phyloP scores from a whole-genome alignment of 2,797 vertebrate species.

The Sebastes cheni region DNA sequence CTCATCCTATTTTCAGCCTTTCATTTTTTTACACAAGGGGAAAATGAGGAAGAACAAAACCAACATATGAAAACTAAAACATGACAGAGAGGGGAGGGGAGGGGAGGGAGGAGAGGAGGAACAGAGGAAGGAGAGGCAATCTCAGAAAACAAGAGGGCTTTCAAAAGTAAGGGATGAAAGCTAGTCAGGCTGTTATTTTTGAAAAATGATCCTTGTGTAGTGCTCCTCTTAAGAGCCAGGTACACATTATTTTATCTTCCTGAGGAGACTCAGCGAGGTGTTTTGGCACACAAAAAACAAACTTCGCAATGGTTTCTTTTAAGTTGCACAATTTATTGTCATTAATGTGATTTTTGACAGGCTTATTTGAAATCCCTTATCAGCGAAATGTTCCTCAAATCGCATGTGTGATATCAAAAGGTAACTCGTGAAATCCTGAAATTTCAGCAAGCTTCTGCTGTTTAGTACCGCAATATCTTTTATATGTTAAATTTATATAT shows the following conservation, averaged over 20 bases:
- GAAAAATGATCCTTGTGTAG: slow-evolving; percentile 84
- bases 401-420: background rate
- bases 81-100: slow-evolving; percentile 65
- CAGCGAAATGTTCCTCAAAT: slow-evolving; percentile 29
- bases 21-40: slow-evolving; percentile 79
- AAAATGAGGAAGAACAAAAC: slow-evolving; percentile 82
- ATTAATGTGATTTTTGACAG: slow-evolving; percentile 58
- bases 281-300: slow-evolving; percentile 57
- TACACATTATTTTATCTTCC: slow-evolving; percentile 81
- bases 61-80: slow-evolving; percentile 83
- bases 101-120: slow-evolving; percentile 48
- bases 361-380: slow-evolving; percentile 35
- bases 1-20: slow-evolving; percentile 76
- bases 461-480: slow-evolving; percentile 7
- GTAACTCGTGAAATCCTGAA: background rate
- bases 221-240: slow-evolving; percentile 80
- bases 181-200: slow-evolving; percentile 82
- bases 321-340: slow-evolving; percentile 56
- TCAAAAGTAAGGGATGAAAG: slow-evolving; percentile 86
- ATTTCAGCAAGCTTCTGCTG: background rate
- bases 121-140: slow-evolving; percentile 79
- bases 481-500: slow-evolving; percentile 12
- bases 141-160: slow-evolving; percentile 83
- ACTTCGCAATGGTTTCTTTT: slow-evolving; percentile 46
- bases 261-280: slow-evolving; percentile 64